Evolutionary conservation across 2,888 invertebrate genomes (phyloP).

Genomic region (Metopia argyrocephala): DNA sequence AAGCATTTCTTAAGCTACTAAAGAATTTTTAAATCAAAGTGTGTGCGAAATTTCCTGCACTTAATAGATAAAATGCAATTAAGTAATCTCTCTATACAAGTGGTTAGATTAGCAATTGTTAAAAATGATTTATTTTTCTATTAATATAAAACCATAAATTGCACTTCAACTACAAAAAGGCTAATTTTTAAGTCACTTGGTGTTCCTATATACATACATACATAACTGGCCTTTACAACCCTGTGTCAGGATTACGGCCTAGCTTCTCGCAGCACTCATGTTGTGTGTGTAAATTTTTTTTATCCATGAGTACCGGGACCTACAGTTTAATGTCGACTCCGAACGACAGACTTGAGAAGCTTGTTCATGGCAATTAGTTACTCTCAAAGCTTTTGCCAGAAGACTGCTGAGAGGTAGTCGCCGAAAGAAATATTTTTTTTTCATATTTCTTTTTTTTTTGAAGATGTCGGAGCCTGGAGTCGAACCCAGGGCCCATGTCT

Average conservation of each 20-base stretch:
- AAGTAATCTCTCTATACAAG: too few relatives aligned
- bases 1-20: too few relatives aligned
- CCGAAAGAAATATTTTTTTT: neutral
- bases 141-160: too few relatives aligned
- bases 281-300: too few relatives aligned
- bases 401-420: neutral
- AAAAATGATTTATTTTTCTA: too few relatives aligned
- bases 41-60: too few relatives aligned
- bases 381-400: neutral
- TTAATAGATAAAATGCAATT: too few relatives aligned
- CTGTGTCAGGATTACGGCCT: neutral
- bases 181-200: too few relatives aligned
- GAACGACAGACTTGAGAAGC: neutral
- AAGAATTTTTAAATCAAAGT: too few relatives aligned
- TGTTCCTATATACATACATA: neutral
- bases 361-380: neutral
- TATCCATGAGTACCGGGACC: neutral
- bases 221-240: neutral
- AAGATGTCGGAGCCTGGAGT: neutral
- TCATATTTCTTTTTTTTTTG: neutral
- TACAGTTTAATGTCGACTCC: neutral
- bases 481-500: too few relatives aligned
- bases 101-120: too few relatives aligned
- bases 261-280: neutral
- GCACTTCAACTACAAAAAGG: too few relatives aligned